Evolutionary conservation across 2,797 vertebrate species (phyloP), one percentile per base, ranked within the genome.

Genomic region (Sardinella longiceps): DNA sequence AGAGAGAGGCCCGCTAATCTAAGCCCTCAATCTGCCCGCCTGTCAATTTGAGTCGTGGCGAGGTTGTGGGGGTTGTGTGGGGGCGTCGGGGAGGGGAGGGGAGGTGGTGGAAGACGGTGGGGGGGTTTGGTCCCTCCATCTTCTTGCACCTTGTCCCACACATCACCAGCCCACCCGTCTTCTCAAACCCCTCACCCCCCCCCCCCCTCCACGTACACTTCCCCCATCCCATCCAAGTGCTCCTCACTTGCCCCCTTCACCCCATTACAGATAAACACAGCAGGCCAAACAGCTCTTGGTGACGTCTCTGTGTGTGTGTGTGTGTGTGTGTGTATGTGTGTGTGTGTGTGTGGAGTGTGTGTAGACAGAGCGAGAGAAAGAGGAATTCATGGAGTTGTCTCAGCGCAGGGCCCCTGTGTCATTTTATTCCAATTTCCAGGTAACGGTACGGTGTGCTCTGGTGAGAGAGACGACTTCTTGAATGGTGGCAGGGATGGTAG

Each of bases 1-100:
- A 94, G 94, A 95, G 94, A 94, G 94, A 92, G 94, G 92, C 92
- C 94, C 93, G 93, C 95, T 96, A 96, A 96, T 96, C 95, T 96
- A 94, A 93, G 94, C 92, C 94, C 94, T 95, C 94, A 94, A 95
- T 96, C 95, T 95, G 93, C 87, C 93, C 89, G 88, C 92, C 93
- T 96, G 95, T 96, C 95, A 95, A 89, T 93, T 94, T 94, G 93
- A 94, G 88, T 91, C 86, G 84, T 81, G 90, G 90, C 53, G 56
- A 50, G 82, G 88, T 87, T 56, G 74, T 81, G 84, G 70, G 81
- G 28, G 25, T 74, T 80, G 89, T 48, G n/a, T n/a, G 90, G 89
- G 92, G 91, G 90, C 92, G 90, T 80, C 37, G 50, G 45, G 33
- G 28, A 45, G 77, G 70, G 43, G 48, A 53, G 28, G 39, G 46